These are phyloP conservation scores for Trichomycterus rosablanca DNA, from an alignment of 2,113 vertebrate genomes.

Conservation along the genomic window DNA sequence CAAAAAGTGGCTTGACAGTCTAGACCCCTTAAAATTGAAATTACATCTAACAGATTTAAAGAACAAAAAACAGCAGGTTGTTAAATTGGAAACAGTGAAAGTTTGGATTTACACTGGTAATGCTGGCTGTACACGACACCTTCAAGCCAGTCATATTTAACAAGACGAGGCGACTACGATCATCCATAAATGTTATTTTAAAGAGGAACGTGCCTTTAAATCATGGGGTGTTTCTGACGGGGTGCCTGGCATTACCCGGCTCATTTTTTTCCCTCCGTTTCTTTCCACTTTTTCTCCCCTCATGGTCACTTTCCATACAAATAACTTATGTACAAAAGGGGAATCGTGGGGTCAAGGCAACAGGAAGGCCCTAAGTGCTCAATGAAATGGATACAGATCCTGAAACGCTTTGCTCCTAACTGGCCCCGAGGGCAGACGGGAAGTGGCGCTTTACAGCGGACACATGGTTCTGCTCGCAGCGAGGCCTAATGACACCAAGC, in stretches of 20 bases:
- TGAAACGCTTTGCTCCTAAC: conserved; percentile 45
- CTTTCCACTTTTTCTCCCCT: conserved; percentile 12
- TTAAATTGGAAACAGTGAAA: not conserved
- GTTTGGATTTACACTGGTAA: not conserved
- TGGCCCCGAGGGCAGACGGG: conserved; percentile 47
- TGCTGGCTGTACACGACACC: not conserved
- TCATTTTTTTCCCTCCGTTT: not conserved
- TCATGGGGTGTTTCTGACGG: not conserved
- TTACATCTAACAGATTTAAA: too few relatives aligned
- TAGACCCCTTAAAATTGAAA: too few relatives aligned
- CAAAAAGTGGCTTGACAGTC: too few relatives aligned
- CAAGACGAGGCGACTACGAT: conserved; percentile 9
- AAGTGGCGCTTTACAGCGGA: conserved; percentile 56
- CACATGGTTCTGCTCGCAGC: conserved; percentile 65
- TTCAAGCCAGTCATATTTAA: not conserved
- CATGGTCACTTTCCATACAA: conserved; percentile 27
- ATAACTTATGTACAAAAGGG: conserved; percentile 52
- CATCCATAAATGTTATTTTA: conserved; percentile 17
- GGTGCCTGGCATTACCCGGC: not conserved
- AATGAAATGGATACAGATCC: conserved; percentile 55
- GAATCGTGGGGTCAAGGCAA: conserved; percentile 59
- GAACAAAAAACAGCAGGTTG: too few relatives aligned
- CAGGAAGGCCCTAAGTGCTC: conserved; percentile 70
- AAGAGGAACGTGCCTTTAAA: not conserved
- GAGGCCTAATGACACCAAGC: conserved; percentile 69